Conservation (phyloP, 2,113 vertebrate species). For the Tachysurus fulvidraco region DNA sequence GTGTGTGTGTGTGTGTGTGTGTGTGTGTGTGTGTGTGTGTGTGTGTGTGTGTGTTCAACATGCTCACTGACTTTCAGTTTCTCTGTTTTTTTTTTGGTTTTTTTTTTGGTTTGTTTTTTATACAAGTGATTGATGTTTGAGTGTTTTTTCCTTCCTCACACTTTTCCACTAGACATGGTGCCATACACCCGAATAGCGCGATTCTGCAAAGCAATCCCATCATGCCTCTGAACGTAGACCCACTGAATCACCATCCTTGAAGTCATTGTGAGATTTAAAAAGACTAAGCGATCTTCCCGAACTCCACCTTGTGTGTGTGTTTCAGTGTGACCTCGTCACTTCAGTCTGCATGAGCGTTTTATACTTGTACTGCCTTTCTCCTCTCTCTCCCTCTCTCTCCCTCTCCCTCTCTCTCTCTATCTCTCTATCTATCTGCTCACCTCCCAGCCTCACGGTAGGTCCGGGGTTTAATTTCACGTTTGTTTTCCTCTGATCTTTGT, state of each 20-base stretch:
- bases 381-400: neutral
- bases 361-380: neutral
- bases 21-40: neutral
- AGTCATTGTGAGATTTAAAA: neutral
- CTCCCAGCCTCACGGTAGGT: constrained; percentile 1
- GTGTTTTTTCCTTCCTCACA: constrained; percentile 7
- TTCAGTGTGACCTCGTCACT: constrained; percentile 39
- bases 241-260: neutral
- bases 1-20: neutral
- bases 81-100: neutral
- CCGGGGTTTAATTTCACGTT: neutral
- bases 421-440: neutral
- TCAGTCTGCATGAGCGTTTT: constrained; percentile 38
- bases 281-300: neutral
- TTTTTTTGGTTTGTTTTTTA: neutral
- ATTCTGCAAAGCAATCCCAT: constrained; percentile 11
- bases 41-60: neutral
- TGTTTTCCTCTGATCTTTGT: too few relatives aligned
- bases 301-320: constrained; percentile 1
- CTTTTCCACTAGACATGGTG: constrained; percentile 14
- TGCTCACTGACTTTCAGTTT: constrained; percentile 4
- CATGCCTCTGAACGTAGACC: constrained; percentile 22
- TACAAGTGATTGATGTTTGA: neutral
- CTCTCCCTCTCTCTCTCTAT: neutral
- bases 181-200: constrained; percentile 9